Percentiles rank a stretch among this genome's conserved stretches.
phyloP scores from a whole-genome alignment of 2,113 vertebrate species.

The Rutilus rutilus region DNA sequence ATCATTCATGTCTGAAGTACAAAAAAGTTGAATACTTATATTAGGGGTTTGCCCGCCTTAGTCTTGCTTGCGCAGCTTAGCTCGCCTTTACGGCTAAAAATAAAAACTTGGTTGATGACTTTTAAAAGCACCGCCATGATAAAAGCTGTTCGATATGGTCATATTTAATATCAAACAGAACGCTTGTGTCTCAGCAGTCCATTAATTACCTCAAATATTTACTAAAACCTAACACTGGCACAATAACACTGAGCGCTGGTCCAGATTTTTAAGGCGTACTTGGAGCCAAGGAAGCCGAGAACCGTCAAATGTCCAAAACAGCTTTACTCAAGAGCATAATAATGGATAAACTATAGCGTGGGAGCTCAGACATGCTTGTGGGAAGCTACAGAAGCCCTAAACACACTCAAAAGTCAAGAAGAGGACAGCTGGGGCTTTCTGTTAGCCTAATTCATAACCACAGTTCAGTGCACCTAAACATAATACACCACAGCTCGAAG shows the following conservation, averaged over 20 bases:
- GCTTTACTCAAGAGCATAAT: slow-evolving; percentile 27
- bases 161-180: background rate
- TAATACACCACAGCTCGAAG: background rate
- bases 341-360: slow-evolving; percentile 9
- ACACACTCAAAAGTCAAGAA: background rate
- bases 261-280: background rate
- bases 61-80: background rate
- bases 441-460: background rate
- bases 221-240: slow-evolving; percentile 1
- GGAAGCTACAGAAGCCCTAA: background rate
- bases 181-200: background rate
- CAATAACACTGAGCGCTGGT: background rate
- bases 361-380: slow-evolving; percentile 23
- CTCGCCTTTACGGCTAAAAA: background rate
- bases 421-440: background rate
- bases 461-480: background rate
- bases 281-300: background rate
- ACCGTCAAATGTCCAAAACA: background rate
- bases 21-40: background rate
- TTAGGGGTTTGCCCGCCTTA: background rate
- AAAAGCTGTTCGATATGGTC: too few relatives aligned
- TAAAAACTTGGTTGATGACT: background rate
- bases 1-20: background rate
- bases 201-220: slow-evolving; percentile 9
- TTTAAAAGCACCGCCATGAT: background rate